These are phyloP conservation scores for Montifringilla adamsi DNA, from an alignment of 2,113 vertebrate genomes.

Conservation along the genomic window DNA sequence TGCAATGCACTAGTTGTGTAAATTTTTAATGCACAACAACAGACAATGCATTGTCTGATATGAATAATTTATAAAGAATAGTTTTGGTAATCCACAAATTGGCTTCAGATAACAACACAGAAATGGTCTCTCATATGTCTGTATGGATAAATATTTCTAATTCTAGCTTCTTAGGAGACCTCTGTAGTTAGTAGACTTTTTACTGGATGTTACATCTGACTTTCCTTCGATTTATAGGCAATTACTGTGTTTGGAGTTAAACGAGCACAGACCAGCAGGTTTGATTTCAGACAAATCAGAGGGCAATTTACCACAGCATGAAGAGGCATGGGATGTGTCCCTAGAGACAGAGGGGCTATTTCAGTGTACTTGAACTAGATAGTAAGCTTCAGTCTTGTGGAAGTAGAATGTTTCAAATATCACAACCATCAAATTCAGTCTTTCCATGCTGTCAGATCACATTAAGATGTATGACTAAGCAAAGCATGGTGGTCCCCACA, in stretches of 20 bases:
- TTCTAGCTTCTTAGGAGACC: neutral
- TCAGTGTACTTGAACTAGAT: neutral
- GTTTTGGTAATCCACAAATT: neutral
- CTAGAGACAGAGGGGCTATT: neutral
- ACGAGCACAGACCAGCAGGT: neutral
- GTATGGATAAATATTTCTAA: neutral
- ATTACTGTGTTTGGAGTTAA: neutral
- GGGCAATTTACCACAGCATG: neutral
- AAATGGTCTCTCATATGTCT: neutral
- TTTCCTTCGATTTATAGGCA: neutral
- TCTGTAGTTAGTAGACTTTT: neutral
- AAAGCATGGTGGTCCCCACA: neutral
- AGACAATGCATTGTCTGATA: neutral
- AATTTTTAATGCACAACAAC: constrained; percentile 31
- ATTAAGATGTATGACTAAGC: neutral
- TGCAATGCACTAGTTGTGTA: neutral
- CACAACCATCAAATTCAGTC: neutral
- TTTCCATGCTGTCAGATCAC: neutral
- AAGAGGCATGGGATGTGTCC: neutral
- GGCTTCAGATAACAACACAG: neutral
- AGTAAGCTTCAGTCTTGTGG: neutral
- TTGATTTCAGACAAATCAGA: neutral
- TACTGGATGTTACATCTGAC: neutral
- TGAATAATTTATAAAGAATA: constrained; percentile 12
- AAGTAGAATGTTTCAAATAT: neutral